Evolutionary conservation across 2,888 invertebrate species (phyloP).

Genomic region (Leptinotarsa juncta): DNA sequence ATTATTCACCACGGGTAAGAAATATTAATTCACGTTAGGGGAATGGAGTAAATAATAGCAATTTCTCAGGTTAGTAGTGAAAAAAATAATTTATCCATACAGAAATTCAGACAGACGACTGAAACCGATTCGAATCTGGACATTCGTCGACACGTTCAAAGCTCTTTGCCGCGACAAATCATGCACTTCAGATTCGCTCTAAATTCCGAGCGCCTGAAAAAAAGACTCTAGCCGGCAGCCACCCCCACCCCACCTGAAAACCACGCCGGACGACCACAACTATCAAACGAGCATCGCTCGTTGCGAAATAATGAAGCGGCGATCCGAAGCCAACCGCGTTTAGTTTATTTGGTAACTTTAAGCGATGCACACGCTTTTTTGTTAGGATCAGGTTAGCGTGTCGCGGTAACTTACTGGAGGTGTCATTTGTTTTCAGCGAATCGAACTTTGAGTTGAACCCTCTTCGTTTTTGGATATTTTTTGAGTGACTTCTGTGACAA

Average conservation of each 20-base stretch:
- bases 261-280: constrained; percentile 41
- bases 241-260: constrained; percentile 39
- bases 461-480: constrained; percentile 6
- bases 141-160: too few species aligned
- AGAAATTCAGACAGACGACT: too few species aligned
- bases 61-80: too few species aligned
- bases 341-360: constrained; percentile 63
- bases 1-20: too few species aligned
- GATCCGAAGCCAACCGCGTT: constrained; percentile 55
- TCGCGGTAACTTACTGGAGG: constrained; percentile 33
- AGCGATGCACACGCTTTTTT: constrained; percentile 63
- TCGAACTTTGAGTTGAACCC: constrained; percentile 20
- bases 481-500: constrained; percentile 4
- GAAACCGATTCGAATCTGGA: too few species aligned
- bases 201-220: constrained; percentile 2
- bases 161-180: not conserved
- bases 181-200: not conserved
- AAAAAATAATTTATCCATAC: too few species aligned
- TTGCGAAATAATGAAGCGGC: constrained; percentile 62
- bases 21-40: too few species aligned
- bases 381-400: constrained; percentile 49
- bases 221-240: not conserved
- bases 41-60: too few species aligned
- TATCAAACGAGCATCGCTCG: constrained; percentile 53
- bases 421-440: constrained; percentile 21